Percentiles rank a stretch among this genome's conserved stretches.
Conservation (phyloP, 2,797 vertebrate species). For the Amphiprion clarkii region DNA sequence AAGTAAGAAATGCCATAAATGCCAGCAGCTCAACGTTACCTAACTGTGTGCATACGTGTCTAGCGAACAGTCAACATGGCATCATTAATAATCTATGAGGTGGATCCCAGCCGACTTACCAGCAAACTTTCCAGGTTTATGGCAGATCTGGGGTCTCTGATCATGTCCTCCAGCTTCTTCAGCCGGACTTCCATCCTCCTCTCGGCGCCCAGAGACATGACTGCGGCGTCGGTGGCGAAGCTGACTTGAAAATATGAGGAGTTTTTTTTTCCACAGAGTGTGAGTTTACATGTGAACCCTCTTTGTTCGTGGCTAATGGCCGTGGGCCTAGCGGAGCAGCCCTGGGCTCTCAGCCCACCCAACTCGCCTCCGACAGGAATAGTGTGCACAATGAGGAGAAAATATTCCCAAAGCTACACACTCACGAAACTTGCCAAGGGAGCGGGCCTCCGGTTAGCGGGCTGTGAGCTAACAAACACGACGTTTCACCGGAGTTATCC, state of each 20-base stretch:
- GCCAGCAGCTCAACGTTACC: slow-evolving; percentile 9
- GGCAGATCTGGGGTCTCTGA: slow-evolving; percentile 84
- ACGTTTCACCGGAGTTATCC: slow-evolving; percentile 44
- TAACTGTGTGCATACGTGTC: slow-evolving; percentile 32
- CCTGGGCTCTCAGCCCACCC: slow-evolving; percentile 80
- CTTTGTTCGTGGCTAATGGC: slow-evolving; percentile 79
- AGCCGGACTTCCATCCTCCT: slow-evolving; percentile 87
- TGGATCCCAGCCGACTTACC: slow-evolving; percentile 79
- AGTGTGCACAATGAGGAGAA: slow-evolving; percentile 72
- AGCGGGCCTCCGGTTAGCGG: slow-evolving; percentile 14
- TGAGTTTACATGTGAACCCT: slow-evolving; percentile 73
- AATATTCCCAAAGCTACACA: slow-evolving; percentile 63
- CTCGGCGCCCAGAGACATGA: slow-evolving; percentile 86
- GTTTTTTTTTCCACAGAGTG: slow-evolving; percentile 35
- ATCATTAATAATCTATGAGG: slow-evolving; percentile 71
- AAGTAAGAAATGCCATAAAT: not conserved
- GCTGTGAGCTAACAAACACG: slow-evolving; percentile 8
- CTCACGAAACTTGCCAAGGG: slow-evolving; percentile 15
- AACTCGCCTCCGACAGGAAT: slow-evolving; percentile 69
- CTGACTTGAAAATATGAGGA: slow-evolving; percentile 13
- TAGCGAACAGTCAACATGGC: slow-evolving; percentile 38
- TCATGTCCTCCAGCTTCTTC: slow-evolving; percentile 87
- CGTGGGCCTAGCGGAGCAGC: slow-evolving; percentile 79
- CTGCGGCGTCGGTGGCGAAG: slow-evolving; percentile 38
- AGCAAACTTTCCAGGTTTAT: slow-evolving; percentile 90